A percentile compares a stretch with the other conserved stretches of the same genome.
Evolutionary conservation across 2,888 invertebrate species (phyloP).

Genomic region (Pollenia labialis): DNA sequence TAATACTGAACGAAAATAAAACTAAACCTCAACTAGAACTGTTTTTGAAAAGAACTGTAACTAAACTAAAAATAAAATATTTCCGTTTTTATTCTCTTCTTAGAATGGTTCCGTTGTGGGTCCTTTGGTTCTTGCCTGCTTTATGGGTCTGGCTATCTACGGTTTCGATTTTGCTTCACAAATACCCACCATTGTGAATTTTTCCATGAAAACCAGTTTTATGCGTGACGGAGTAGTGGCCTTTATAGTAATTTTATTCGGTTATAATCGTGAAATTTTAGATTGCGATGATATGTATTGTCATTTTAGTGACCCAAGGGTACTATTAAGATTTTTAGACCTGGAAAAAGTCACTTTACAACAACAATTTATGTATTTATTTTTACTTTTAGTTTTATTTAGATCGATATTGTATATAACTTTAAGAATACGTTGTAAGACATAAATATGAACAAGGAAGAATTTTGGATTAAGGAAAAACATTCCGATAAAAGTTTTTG

Average conservation of each 20-base stretch:
- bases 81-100: constrained; percentile 74
- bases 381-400: constrained; percentile 86
- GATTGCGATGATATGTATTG: constrained; percentile 87
- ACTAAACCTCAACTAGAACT: neutral
- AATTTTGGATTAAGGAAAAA: neutral
- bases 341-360: constrained; percentile 86
- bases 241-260: constrained; percentile 87
- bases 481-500: neutral
- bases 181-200: constrained; percentile 87
- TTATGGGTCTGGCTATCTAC: constrained; percentile 88
- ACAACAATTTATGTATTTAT: constrained; percentile 85
- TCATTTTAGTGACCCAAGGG: constrained; percentile 88
- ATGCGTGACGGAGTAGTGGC: constrained; percentile 88
- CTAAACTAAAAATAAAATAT: neutral
- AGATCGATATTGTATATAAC: constrained; percentile 86
- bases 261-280: constrained; percentile 86
- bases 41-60: neutral
- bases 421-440: constrained; percentile 85
- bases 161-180: constrained; percentile 89
- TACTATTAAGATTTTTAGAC: constrained; percentile 86
- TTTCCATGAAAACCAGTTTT: constrained; percentile 88
- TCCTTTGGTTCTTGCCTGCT: constrained; percentile 87
- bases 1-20: too few species aligned
- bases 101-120: constrained; percentile 89
- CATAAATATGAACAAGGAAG: constrained; percentile 73